Evolutionary conservation across 1,140 invertebrate genomes (phyloP).

Genomic region (Drosophila subobscura): DNA sequence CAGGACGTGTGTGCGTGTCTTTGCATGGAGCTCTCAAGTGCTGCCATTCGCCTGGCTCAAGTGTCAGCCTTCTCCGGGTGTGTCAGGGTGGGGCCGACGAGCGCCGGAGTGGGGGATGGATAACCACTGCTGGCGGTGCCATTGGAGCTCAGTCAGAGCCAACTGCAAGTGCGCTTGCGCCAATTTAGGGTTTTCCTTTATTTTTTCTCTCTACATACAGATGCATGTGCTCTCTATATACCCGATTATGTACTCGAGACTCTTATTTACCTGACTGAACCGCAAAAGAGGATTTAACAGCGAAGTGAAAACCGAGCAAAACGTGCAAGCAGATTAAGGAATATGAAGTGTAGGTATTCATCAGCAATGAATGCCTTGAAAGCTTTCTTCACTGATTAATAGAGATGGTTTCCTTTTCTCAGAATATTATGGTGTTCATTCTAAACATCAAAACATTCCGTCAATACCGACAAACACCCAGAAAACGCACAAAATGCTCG

Average conservation of each 20-base stretch:
- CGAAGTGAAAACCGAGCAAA: conserved; percentile 9
- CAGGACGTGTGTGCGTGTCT: conserved; percentile 52
- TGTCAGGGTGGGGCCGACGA: no score
- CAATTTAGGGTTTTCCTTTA: conserved; percentile 67
- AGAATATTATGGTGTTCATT: not conserved
- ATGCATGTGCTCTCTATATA: conserved; percentile 38
- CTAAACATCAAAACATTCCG: not conserved
- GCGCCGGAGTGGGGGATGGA: conserved; percentile 6
- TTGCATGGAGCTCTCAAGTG: conserved; percentile 52
- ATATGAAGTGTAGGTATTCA: conserved; percentile 6
- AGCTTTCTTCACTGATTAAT: no score
- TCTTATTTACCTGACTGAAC: conserved; percentile 31
- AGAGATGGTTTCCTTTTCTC: not conserved
- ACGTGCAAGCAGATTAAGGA: conserved; percentile 5
- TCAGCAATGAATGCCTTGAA: no score
- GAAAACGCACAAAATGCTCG: not conserved
- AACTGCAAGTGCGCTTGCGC: conserved; percentile 66
- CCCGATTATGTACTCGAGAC: conserved; percentile 44
- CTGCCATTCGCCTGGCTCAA: conserved; percentile 79
- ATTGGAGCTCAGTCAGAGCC: conserved; percentile 63
- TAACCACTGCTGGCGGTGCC: conserved; percentile 61
- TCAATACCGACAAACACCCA: not conserved
- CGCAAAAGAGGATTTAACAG: conserved; percentile 22
- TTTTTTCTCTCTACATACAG: conserved; percentile 42
- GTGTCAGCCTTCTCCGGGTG: conserved; percentile 53